A percentile compares a stretch with the other conserved stretches of the same genome.
Evolutionary conservation across 2,888 invertebrate species (phyloP).

Genomic region (Vandiemenella viatica): DNA sequence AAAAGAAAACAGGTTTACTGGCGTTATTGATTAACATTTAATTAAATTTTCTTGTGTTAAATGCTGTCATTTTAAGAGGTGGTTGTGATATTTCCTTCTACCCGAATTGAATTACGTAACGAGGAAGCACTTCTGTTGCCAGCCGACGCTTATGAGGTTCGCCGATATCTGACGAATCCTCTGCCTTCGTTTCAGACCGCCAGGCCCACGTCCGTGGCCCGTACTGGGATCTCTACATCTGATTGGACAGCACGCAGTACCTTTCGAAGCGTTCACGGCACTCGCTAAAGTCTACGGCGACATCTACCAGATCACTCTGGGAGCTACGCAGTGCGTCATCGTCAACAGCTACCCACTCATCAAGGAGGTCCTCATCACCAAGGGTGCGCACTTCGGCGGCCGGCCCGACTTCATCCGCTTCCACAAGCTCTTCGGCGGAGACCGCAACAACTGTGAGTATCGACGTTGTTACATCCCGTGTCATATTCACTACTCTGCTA

Average conservation of each 20-base stretch:
- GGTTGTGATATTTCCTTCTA: no score
- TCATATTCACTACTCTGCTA: no score
- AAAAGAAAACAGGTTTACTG: no score
- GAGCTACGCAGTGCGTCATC: slow-evolving; percentile 51
- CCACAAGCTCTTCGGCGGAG: slow-evolving; percentile 67
- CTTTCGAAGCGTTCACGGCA: slow-evolving; percentile 57
- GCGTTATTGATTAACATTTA: no score
- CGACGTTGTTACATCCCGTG: neutral
- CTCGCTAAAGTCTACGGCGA: slow-evolving; percentile 54
- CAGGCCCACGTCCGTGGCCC: slow-evolving; percentile 49
- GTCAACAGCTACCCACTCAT: slow-evolving; percentile 58
- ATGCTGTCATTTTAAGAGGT: no score
- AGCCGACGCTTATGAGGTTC: neutral
- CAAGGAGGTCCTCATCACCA: slow-evolving; percentile 59
- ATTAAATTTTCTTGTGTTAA: no score
- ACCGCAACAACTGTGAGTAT: slow-evolving; percentile 74
- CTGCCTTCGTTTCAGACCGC: no score
- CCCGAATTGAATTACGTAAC: no score
- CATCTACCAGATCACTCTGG: slow-evolving; percentile 52
- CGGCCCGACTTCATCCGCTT: slow-evolving; percentile 68
- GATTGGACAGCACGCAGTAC: slow-evolving; percentile 42
- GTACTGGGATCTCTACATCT: slow-evolving; percentile 56
- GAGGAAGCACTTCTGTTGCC: neutral
- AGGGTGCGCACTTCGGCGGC: slow-evolving; percentile 68
- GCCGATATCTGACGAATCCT: neutral